These are phyloP conservation scores for Pogonomyrmex californicus DNA, from an alignment of 1,140 invertebrate genomes.

Conservation along the genomic window DNA sequence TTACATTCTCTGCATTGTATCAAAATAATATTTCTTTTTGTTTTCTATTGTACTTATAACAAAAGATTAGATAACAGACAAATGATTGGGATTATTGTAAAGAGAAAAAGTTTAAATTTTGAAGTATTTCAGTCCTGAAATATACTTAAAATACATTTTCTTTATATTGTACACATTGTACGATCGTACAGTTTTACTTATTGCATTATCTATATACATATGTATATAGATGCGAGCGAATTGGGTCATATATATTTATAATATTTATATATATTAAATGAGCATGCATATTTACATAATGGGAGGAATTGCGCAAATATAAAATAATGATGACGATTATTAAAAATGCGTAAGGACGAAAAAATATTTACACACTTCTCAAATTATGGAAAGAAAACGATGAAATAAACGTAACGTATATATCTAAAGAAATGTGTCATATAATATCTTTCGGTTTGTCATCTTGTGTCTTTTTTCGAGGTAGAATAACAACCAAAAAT, in stretches of 20 bases:
- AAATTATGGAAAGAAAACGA: background rate
- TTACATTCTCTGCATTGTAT: background rate
- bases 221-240: background rate
- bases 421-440: slow-evolving; percentile 7
- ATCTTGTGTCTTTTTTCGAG: slow-evolving; percentile 51
- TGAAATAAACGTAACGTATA: background rate
- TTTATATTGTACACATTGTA: background rate
- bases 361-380: slow-evolving; percentile 58
- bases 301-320: slow-evolving; percentile 35
- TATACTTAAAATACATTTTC: slow-evolving; percentile 36
- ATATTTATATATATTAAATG: too few species aligned
- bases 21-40: background rate
- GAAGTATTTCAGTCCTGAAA: slow-evolving; percentile 1
- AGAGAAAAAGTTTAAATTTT: background rate
- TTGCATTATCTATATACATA: background rate
- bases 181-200: background rate
- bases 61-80: background rate
- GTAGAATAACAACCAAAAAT: slow-evolving; percentile 73
- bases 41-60: background rate
- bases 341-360: background rate
- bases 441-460: slow-evolving; percentile 56
- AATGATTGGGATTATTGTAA: too few species aligned
- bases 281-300: slow-evolving; percentile 69
- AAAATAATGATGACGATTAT: background rate
- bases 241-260: background rate